Percentiles rank a stretch among this genome's conserved stretches.
Conservation (phyloP, 2,797 vertebrate species). For the Cuculus canorus region DNA sequence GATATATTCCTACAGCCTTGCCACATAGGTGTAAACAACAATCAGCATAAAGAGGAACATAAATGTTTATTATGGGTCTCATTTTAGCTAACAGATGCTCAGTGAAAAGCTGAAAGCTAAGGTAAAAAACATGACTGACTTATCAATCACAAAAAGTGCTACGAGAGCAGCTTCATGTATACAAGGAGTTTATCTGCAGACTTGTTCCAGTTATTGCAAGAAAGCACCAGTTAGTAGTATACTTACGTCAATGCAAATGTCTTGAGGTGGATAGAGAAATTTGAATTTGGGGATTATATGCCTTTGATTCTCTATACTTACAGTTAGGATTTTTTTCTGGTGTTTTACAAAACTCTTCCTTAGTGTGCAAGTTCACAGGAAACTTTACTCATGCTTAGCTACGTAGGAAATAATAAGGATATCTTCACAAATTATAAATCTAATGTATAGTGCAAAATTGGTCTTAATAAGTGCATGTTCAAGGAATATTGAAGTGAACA, state of each 20-base stretch:
- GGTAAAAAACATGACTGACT: conserved; percentile 36
- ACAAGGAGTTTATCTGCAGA: neutral
- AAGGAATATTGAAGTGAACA: neutral
- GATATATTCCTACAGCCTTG: conserved; percentile 16
- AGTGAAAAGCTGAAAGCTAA: conserved; percentile 40
- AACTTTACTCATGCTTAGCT: neutral
- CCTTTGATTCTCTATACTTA: neutral
- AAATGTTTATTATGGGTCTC: conserved; percentile 59
- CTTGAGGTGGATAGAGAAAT: neutral
- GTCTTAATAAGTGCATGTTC: neutral
- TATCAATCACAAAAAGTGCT: conserved; percentile 25
- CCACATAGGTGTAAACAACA: conserved; percentile 59
- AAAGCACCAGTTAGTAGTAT: neutral
- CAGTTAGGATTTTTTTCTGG: neutral
- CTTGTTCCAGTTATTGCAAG: neutral
- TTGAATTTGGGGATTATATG: neutral
- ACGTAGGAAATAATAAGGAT: neutral
- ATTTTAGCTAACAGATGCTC: conserved; percentile 58
- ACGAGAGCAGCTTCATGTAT: neutral
- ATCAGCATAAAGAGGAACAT: conserved; percentile 56
- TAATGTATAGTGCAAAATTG: neutral
- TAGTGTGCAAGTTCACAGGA: neutral
- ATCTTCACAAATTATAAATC: neutral
- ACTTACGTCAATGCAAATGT: neutral
- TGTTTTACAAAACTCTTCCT: neutral